Base-by-base conservation (phyloP, 2,797 vertebrate species). In the Phrynocephalus guinanensis region DNA sequence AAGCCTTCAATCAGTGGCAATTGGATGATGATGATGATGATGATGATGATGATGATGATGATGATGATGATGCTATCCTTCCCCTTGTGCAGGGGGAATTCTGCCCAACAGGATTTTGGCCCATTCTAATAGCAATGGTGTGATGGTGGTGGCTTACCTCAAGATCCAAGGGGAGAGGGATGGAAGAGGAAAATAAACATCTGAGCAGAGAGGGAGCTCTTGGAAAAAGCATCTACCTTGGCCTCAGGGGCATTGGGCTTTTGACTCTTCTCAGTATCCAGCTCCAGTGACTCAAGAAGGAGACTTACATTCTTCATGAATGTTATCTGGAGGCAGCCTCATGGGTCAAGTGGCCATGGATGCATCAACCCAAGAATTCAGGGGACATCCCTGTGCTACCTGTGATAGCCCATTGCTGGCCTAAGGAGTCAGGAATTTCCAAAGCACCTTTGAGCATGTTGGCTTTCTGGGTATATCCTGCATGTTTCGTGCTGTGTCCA, bases 401-500 rank as follows among this genome's bases (percentile, higher is more conserved):
- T 63, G 20, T 63, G 60, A 63, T 63, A 63, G 60, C 15, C 20
- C 18, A 18, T 26, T 26, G 22, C 52, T 79, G n/a, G 2, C 7
- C 48, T 75, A 44, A 30, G 67, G 26, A 30, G 52, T 5, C 44
- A 30, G 56, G 33, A 6, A 70, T 44, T 79, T 20, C 11, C 22
- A 88, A 52, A 81, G 44, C 38, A 83, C 70, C 52, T 1, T 2
- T 15, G 11, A 28, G 78, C 66, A 26, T n/a, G 90, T 81, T 84
- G 22, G 26, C 73, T 60, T 85, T 85, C 81, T 38, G 84, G 15
- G 38, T 6, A 16, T 84, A 93, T 50, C 20, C 38, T 66, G 38
- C 44, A 76, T 3, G 88, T 89, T 63, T 30, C 86, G 22, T 88
- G 70, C 44, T 86, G 81, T 68, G 56, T 24, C 89, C 90, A 83